Evolutionary conservation across 2,888 invertebrate genomes (phyloP).

Genomic region (Tachina grossa): DNA sequence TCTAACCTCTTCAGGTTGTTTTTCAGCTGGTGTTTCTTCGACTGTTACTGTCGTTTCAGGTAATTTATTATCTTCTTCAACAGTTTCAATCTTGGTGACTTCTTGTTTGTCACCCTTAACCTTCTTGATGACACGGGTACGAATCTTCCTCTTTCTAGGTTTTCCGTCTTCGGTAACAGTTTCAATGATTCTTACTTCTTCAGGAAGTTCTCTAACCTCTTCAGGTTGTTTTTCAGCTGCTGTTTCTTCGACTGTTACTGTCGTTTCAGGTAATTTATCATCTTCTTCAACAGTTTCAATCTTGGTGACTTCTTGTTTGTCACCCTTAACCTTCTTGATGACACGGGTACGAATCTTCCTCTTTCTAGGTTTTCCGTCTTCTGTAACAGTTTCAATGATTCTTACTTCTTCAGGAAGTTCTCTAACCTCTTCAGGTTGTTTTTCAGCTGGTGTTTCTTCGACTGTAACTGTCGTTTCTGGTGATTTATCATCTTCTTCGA

Average conservation of each 20-base stretch:
- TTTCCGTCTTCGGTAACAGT: conserved; percentile 19
- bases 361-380: conserved; percentile 38
- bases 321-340: conserved; percentile 33
- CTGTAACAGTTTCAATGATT: conserved; percentile 13
- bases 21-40: conserved; percentile 1
- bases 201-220: conserved; percentile 13
- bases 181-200: conserved; percentile 17
- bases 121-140: conserved; percentile 27
- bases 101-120: conserved; percentile 38
- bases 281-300: conserved; percentile 36
- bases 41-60: conserved; percentile 19
- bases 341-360: conserved; percentile 46
- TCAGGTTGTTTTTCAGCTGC: conserved; percentile 9
- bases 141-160: conserved; percentile 27
- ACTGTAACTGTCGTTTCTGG: conserved; percentile 40
- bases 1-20: background rate
- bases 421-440: conserved; percentile 5
- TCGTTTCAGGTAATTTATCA: conserved; percentile 16
- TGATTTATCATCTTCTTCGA: conserved; percentile 40
- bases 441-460: conserved; percentile 24
- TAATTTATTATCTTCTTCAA: conserved; percentile 10
- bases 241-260: conserved; percentile 15
- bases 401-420: conserved; percentile 35
- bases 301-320: conserved; percentile 43
- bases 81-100: conserved; percentile 38